phyloP scores from a whole-genome alignment of 2,888 invertebrate species.

The Julus scandinavius region DNA sequence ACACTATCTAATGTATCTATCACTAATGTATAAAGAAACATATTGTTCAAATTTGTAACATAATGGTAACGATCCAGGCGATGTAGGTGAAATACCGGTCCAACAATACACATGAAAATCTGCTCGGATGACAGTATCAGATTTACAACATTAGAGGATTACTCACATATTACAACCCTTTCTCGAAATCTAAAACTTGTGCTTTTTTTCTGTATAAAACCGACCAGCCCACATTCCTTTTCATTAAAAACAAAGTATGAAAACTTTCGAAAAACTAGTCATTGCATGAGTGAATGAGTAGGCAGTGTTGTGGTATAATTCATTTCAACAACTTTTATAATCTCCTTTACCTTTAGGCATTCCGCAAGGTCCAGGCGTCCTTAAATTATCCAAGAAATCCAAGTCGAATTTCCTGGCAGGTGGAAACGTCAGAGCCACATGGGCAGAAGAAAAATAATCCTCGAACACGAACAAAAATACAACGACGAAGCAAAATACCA shows the following conservation, averaged over 20 bases:
- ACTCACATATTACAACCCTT: too few species aligned
- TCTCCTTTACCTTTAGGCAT: slow-evolving; percentile 85
- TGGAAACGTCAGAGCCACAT: slow-evolving; percentile 90
- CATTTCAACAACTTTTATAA: not conserved
- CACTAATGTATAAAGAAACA: too few species aligned
- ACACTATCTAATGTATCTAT: too few species aligned
- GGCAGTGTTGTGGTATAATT: not conserved
- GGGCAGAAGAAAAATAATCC: slow-evolving; percentile 64
- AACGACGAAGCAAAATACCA: not conserved
- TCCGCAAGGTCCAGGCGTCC: slow-evolving; percentile 92
- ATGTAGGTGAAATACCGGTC: too few species aligned
- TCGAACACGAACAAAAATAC: not conserved
- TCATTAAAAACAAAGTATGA: not conserved
- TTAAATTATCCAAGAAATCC: slow-evolving; percentile 91
- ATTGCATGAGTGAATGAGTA: not conserved
- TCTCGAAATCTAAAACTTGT: too few species aligned
- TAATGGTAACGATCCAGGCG: too few species aligned
- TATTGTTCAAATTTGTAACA: too few species aligned
- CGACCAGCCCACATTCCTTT: not conserved
- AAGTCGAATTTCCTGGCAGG: slow-evolving; percentile 87
- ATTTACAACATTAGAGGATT: too few species aligned
- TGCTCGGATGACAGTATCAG: too few species aligned
- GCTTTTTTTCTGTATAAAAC: not conserved
- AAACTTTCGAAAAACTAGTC: not conserved
- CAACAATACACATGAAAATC: too few species aligned